Conservation (phyloP, 2,113 vertebrate genomes). For the Microcebus ravelobensis region DNA sequence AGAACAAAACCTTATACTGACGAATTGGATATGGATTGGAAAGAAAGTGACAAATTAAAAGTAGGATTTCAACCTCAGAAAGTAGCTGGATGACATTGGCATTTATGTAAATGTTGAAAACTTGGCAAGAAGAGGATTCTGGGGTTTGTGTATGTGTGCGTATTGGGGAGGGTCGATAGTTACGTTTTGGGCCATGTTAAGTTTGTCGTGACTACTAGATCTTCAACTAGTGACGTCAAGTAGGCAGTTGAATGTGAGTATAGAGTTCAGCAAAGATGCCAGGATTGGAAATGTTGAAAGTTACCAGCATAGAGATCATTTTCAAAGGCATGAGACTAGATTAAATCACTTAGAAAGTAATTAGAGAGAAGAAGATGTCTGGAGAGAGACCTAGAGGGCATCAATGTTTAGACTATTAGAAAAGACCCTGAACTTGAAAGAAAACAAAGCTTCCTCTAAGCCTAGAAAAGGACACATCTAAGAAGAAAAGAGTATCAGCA, state of each 20-base stretch:
- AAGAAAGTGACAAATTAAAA: not conserved
- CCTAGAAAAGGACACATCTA: not conserved
- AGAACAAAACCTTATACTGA: not conserved
- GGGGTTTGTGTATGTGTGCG: not conserved
- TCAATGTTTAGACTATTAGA: not conserved
- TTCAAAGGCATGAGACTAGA: not conserved
- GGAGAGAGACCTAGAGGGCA: not conserved
- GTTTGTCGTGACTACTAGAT: not conserved
- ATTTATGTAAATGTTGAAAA: not conserved
- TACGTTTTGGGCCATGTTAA: not conserved
- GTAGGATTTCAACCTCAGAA: not conserved
- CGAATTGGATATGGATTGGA: not conserved
- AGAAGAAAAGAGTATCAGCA: not conserved
- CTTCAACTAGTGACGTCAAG: not conserved
- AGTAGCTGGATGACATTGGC: not conserved
- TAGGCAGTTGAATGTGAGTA: not conserved
- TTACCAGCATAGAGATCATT: not conserved
- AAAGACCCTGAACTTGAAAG: not conserved
- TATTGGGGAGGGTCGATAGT: not conserved
- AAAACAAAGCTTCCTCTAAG: not conserved
- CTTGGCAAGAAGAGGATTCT: not conserved
- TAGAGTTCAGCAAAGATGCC: not conserved
- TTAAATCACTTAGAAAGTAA: not conserved
- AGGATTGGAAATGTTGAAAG: not conserved
- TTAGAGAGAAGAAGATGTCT: not conserved